Evolutionary conservation across 1,140 invertebrate genomes (phyloP).

Genomic region (Bombus superbus): DNA sequence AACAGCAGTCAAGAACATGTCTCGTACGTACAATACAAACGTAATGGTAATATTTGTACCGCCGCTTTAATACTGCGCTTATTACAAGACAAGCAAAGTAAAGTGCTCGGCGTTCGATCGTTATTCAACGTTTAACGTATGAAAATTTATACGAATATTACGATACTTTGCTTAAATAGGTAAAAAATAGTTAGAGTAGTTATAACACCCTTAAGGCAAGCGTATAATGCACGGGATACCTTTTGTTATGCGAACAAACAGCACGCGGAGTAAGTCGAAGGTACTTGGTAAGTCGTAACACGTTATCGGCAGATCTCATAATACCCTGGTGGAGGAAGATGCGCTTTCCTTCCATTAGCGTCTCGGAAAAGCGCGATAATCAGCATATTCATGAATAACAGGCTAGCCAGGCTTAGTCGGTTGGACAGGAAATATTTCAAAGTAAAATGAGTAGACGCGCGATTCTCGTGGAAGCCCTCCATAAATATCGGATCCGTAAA

Average conservation of each 20-base stretch:
- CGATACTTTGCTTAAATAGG: neutral
- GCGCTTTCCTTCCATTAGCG: conserved; percentile 50
- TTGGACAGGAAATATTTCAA: conserved; percentile 69
- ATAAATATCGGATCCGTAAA: conserved; percentile 63
- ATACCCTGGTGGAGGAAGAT: conserved; percentile 27
- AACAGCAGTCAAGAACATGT: neutral
- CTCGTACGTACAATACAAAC: neutral
- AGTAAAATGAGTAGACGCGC: conserved; percentile 66
- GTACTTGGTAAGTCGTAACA: conserved; percentile 7
- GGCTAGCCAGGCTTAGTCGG: conserved; percentile 5
- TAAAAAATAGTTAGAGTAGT: no score
- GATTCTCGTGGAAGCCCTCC: conserved; percentile 49
- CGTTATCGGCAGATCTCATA: conserved; percentile 43
- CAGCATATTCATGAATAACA: conserved; percentile 72
- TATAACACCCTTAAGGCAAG: neutral
- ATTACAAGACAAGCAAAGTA: neutral
- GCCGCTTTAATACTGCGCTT: neutral
- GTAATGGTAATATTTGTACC: neutral
- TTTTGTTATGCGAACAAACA: neutral
- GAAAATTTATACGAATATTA: neutral
- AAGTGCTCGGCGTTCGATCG: neutral
- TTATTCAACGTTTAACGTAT: neutral
- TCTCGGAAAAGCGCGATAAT: conserved; percentile 62
- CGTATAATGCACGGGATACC: neutral
- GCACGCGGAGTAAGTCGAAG: neutral